These are phyloP conservation scores for Fistularia commersonii DNA, from an alignment of 2,797 vertebrate species.

Conservation along the genomic window DNA sequence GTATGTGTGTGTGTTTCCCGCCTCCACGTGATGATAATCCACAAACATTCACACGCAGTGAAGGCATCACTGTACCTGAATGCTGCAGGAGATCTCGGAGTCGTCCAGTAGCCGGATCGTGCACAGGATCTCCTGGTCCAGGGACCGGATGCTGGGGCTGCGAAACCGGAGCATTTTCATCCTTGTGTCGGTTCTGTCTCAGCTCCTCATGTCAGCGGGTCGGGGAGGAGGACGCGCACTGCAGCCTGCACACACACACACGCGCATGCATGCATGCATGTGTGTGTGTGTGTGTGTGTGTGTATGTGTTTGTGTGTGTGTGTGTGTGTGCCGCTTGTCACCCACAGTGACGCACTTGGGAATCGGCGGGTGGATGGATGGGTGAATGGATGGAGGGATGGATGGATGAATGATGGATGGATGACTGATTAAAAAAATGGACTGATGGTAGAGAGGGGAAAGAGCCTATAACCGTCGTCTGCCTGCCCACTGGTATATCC, in stretches of 20 bases:
- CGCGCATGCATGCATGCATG: conserved; percentile 12
- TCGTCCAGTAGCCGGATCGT: conserved; percentile 93
- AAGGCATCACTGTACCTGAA: conserved; percentile 79
- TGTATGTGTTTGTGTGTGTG: not conserved
- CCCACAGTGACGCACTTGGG: conserved; percentile 43
- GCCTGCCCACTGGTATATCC: conserved; percentile 38
- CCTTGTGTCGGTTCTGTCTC: conserved; percentile 74
- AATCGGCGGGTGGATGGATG: conserved; percentile 34
- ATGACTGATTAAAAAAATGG: conserved; percentile 27
- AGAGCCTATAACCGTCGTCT: conserved; percentile 51
- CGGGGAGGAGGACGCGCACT: conserved; percentile 12
- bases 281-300: too few relatives aligned
- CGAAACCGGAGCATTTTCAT: conserved; percentile 97
- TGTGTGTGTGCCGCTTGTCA: conserved; percentile 30
- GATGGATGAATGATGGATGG: conserved; percentile 32
- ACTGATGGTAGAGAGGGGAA: conserved; percentile 48
- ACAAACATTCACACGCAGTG: not conserved
- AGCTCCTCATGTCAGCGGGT: conserved; percentile 66
- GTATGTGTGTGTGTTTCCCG: not conserved
- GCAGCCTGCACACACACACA: conserved; percentile 4
- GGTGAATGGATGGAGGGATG: conserved; percentile 28
- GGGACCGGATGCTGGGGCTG: conserved; percentile 91
- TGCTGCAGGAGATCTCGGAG: conserved; percentile 91
- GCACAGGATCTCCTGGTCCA: conserved; percentile 90
- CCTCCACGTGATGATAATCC: conserved; percentile 40